Evolutionary conservation across 2,797 vertebrate genomes (phyloP).

Genomic region (Falco berigora): DNA sequence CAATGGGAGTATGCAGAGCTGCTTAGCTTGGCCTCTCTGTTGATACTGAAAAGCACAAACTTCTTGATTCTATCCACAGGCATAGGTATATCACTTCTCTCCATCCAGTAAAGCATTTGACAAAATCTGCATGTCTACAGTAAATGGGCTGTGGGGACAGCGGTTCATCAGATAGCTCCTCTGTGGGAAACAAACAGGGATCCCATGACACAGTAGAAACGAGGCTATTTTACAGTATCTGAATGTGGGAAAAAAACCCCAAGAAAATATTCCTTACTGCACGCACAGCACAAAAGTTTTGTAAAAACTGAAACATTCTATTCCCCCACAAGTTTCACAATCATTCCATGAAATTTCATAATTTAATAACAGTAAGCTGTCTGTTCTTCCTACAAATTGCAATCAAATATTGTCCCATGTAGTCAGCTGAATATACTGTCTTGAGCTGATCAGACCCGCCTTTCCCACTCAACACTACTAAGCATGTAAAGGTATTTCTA

Average conservation of each 20-base stretch:
- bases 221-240: background rate
- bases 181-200: background rate
- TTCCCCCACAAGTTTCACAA: background rate
- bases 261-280: background rate
- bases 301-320: slow-evolving; percentile 7
- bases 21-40: background rate
- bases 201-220: background rate
- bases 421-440: background rate
- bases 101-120: background rate
- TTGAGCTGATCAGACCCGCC: background rate
- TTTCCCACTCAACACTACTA: background rate
- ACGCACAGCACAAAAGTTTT: background rate
- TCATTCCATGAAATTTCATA: slow-evolving; percentile 18
- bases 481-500: background rate
- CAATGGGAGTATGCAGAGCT: background rate
- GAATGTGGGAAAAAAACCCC: rapidly evolving
- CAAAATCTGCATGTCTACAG: background rate
- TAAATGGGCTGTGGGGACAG: background rate
- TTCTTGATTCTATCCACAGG: background rate
- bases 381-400: slow-evolving; percentile 5
- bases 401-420: background rate
- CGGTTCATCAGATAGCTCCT: background rate
- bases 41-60: background rate
- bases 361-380: background rate
- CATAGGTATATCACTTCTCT: background rate